Evolutionary conservation across 2,113 vertebrate genomes (phyloP).

Genomic region (Tinamus guttatus): DNA sequence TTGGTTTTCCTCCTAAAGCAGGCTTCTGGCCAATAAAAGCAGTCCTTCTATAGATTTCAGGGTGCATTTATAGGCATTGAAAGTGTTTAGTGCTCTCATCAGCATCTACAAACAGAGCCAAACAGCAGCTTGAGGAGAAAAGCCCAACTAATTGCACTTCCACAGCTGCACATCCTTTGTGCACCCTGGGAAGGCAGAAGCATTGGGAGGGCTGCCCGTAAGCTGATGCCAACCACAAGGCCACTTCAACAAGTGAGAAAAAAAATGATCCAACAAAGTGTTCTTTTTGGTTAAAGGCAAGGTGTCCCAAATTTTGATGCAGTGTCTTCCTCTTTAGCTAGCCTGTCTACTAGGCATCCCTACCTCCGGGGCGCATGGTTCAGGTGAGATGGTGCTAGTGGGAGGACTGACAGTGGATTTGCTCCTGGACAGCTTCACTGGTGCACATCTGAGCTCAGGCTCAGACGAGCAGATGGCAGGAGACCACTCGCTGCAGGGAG

Average conservation of each 20-base stretch:
- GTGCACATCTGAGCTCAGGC: background rate
- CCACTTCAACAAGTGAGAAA: background rate
- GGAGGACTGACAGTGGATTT: rapidly evolving
- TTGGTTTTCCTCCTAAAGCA: conserved; percentile 37
- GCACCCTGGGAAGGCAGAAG: background rate
- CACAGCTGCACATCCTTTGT: rapidly evolving
- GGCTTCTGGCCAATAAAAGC: background rate
- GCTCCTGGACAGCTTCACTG: background rate
- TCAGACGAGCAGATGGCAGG: background rate
- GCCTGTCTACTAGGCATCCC: background rate
- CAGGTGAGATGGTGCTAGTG: background rate
- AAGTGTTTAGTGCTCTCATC: background rate
- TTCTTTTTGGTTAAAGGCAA: background rate
- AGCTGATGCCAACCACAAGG: background rate
- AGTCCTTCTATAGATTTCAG: conserved; percentile 2
- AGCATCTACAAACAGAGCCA: background rate
- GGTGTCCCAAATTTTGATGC: background rate
- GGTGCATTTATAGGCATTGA: background rate
- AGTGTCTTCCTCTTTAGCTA: background rate
- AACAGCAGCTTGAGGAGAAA: background rate
- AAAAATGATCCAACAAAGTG: background rate
- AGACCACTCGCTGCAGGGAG: background rate
- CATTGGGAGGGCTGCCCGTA: background rate
- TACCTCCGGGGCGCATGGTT: rapidly evolving
- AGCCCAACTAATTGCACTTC: background rate